Percentiles rank a stretch among this genome's conserved stretches.
These are phyloP conservation scores for Lepidonotus clava DNA, from an alignment of 2,888 invertebrate species.

Conservation along the genomic window DNA sequence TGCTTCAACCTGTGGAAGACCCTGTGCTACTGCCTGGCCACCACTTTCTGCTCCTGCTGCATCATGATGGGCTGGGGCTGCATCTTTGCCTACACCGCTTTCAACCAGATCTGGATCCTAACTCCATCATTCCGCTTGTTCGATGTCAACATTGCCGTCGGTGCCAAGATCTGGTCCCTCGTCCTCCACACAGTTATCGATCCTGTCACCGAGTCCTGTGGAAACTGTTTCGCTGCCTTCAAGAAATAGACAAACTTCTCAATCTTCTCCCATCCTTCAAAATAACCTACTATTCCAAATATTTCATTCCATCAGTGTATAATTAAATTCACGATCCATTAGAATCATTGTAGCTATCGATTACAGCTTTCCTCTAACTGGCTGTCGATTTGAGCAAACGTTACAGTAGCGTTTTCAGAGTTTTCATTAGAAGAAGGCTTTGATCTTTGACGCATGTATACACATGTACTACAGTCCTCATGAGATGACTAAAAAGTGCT, in stretches of 20 bases:
- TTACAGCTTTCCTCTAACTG: no score
- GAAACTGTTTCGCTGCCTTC: neutral
- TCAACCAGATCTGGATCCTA: slow-evolving; percentile 79
- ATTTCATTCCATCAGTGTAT: no score
- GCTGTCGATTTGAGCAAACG: no score
- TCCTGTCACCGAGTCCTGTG: slow-evolving; percentile 53
- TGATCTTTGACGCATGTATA: no score
- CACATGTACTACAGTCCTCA: no score
- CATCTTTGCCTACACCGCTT: slow-evolving; percentile 81
- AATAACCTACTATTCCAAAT: no score
- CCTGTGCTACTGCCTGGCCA: slow-evolving; percentile 84
- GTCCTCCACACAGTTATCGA: slow-evolving; percentile 62
- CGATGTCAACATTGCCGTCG: slow-evolving; percentile 81
- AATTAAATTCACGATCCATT: no score
- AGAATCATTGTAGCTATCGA: no score
- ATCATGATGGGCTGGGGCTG: slow-evolving; percentile 84
- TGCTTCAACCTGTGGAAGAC: slow-evolving; percentile 86
- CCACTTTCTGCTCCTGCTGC: slow-evolving; percentile 85
- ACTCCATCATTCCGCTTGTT: slow-evolving; percentile 66
- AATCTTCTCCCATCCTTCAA: no score
- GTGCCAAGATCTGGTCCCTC: slow-evolving; percentile 59
- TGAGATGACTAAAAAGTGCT: no score
- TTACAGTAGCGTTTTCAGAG: no score
- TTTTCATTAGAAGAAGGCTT: no score
- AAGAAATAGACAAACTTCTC: neutral